Evolutionary conservation across 2,797 vertebrate species (phyloP), one percentile per base, ranked within the genome.

Genomic region (Cetoscarus ocellatus): DNA sequence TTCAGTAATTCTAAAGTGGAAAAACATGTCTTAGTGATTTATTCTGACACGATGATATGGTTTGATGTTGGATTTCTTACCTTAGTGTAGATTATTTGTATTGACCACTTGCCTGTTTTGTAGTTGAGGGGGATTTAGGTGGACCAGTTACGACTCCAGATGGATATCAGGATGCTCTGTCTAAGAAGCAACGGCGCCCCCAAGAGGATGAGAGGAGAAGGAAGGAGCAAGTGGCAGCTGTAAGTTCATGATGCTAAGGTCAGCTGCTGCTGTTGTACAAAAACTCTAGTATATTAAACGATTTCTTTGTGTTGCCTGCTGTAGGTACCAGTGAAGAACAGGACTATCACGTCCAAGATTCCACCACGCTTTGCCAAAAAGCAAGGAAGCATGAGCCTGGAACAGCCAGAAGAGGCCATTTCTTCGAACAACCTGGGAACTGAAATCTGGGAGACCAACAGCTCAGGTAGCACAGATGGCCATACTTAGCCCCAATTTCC

Each of bases 311-410:
- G 19, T 19, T 72, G 0, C 3, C n/a, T 58, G 1, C 68, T 1
- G 59, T 49, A 99, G 98, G 94, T 96, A 7, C 90, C 95, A 0
- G 82, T 95, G 44, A 99, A 99, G 86, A 95, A 91, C 84, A 94
- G 96, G 3, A 83, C 95, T 9, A 95, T 98, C 6, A 75, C 96
- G 27, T 99, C 98, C 1, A 97, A 98, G 68, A 98, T 99, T 73
- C 98, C 98, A 0, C 98, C 98, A 14, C 97, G 98, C 0, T 99
- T 99, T 85, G 96, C 97, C 1, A 99, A 99, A 91, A 99, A 99
- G 80, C 98, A 99, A 80, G 96, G 93, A 72, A 92, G 85, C 80
- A 88, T 99, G 79, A 95, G 95, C 69, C 89, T 98, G 19, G 98
- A 99, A 61, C 98, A 97, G 50, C 86, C 94, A 0, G 97, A 98